phyloP scores from a whole-genome alignment of 2,888 invertebrate species.

The Microctonus hyperodae region DNA sequence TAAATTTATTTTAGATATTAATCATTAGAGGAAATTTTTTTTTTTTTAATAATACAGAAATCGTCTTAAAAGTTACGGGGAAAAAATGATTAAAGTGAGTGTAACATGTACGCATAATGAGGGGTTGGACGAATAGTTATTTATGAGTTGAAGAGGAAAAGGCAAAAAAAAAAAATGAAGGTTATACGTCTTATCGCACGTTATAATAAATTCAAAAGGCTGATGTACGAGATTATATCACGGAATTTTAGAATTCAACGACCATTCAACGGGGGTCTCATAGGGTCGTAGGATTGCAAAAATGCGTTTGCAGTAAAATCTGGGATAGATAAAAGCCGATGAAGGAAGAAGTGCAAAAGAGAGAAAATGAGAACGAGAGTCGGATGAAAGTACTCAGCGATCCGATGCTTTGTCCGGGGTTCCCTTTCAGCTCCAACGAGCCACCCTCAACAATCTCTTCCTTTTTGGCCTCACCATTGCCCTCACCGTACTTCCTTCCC shows the following conservation, averaged over 20 bases:
- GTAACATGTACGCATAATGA: not conserved
- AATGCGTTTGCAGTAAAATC: not conserved
- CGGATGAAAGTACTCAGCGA: slow-evolving; percentile 35
- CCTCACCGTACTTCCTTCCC: not conserved
- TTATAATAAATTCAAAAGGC: not conserved
- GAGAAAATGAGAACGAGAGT: slow-evolving; percentile 12
- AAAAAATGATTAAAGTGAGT: not conserved
- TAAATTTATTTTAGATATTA: too few relatives aligned
- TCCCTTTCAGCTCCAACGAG: slow-evolving; percentile 24
- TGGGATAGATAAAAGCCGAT: slow-evolving; percentile 13
- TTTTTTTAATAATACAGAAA: too few relatives aligned
- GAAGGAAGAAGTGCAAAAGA: slow-evolving; percentile 31
- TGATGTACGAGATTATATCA: not conserved
- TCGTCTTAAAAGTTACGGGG: too few relatives aligned
- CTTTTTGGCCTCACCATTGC: slow-evolving; percentile 7
- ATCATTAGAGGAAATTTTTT: too few relatives aligned
- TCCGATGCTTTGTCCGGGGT: slow-evolving; percentile 38
- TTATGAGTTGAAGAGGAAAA: not conserved
- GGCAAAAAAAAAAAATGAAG: not conserved
- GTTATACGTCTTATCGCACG: not conserved
- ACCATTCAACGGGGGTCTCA: not conserved
- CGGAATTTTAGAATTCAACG: not conserved
- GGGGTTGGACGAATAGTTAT: not conserved
- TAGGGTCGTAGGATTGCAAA: not conserved
- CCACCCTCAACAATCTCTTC: slow-evolving; percentile 14